Percentiles rank a stretch among this genome's conserved stretches.
phyloP scores from a whole-genome alignment of 1,140 invertebrate genomes.

The Diorhabda sublineata region DNA sequence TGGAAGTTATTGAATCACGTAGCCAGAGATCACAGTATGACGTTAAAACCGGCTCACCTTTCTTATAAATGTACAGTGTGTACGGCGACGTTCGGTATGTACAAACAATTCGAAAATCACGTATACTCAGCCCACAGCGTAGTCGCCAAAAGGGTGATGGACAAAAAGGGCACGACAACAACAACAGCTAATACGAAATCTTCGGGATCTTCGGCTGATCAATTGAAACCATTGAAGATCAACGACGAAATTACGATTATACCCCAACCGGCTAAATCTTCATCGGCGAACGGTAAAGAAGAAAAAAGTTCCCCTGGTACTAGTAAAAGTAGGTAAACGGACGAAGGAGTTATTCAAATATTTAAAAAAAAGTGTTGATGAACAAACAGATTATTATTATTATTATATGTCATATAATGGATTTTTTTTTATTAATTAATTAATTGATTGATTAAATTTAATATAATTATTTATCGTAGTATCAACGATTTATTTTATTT shows the following conservation, averaged over 20 bases:
- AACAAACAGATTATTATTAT: not conserved
- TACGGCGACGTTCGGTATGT: slow-evolving; percentile 91
- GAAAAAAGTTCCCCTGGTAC: slow-evolving; percentile 28
- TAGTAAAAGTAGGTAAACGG: slow-evolving; percentile 41
- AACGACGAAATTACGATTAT: slow-evolving; percentile 92
- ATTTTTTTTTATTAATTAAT: too few relatives aligned
- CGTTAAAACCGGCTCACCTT: slow-evolving; percentile 84
- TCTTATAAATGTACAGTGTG: slow-evolving; percentile 94
- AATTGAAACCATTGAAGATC: slow-evolving; percentile 80
- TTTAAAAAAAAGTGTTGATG: too few relatives aligned
- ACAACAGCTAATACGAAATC: slow-evolving; percentile 39
- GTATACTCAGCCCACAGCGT: slow-evolving; percentile 89
- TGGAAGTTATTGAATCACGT: slow-evolving; percentile 90
- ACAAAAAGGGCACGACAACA: slow-evolving; percentile 60
- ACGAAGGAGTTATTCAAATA: not conserved
- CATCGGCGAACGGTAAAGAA: slow-evolving; percentile 38
- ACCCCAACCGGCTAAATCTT: slow-evolving; percentile 69
- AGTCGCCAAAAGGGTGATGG: slow-evolving; percentile 74
- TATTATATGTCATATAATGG: not conserved
- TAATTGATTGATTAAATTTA: too few relatives aligned
- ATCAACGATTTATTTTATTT: too few relatives aligned
- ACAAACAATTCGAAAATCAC: slow-evolving; percentile 91
- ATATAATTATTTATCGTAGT: too few relatives aligned
- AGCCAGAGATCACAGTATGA: slow-evolving; percentile 84
- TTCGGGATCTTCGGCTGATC: slow-evolving; percentile 51